These are phyloP conservation scores for Rhinoraja longicauda DNA, from an alignment of 2,797 vertebrate genomes.

Conservation along the genomic window DNA sequence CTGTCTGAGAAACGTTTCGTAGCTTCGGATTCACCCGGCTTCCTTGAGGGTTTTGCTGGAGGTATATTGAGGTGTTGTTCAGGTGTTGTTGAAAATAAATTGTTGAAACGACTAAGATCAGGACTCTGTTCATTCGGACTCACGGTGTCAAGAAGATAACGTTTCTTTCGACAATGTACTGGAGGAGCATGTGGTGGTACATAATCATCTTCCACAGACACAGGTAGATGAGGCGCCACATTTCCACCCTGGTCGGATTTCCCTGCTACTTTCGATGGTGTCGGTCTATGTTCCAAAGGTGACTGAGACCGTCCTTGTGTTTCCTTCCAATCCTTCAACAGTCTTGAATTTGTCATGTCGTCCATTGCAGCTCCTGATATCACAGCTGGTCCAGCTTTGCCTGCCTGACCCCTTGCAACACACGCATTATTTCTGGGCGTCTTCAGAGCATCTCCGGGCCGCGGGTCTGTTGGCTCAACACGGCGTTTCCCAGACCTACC, in stretches of 20 bases:
- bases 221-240: neutral
- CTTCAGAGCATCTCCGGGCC: neutral
- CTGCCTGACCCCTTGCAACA: neutral
- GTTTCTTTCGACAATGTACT: neutral
- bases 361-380: neutral
- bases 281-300: neutral
- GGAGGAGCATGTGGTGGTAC: neutral
- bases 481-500: slow-evolving; percentile 1
- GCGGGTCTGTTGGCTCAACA: neutral
- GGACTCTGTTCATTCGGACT: neutral
- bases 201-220: neutral
- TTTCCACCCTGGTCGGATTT: neutral
- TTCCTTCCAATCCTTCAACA: neutral
- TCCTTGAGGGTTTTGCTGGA: neutral
- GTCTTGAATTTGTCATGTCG: neutral
- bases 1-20: neutral
- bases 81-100: neutral
- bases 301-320: neutral
- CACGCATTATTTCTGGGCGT: neutral
- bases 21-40: neutral
- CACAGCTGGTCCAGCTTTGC: neutral
- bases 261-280: slow-evolving; percentile 8
- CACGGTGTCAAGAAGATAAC: neutral
- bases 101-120: neutral
- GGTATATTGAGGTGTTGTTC: neutral